A percentile compares a stretch with the other conserved stretches of the same genome.
phyloP scores from a whole-genome alignment of 2,113 vertebrate genomes.

The Nerophis ophidion region DNA sequence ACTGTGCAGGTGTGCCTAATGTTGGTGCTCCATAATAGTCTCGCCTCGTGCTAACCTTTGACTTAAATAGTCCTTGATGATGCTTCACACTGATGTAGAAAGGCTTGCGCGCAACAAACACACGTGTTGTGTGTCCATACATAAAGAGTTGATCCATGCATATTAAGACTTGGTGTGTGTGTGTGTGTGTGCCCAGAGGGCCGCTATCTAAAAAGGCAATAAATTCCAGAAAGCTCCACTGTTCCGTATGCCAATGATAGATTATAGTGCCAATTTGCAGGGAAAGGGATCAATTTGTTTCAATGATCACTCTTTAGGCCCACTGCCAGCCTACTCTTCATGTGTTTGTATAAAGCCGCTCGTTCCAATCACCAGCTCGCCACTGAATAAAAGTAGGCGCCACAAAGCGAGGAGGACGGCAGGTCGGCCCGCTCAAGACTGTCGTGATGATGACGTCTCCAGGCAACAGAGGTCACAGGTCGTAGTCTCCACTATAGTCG shows the following conservation, averaged over 20 bases:
- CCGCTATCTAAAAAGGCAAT: slow-evolving; percentile 80
- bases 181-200: slow-evolving; percentile 79
- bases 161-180: slow-evolving; percentile 45
- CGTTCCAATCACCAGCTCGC: slow-evolving; percentile 37
- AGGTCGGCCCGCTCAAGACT: slow-evolving; percentile 43
- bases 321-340: slow-evolving; percentile 78
- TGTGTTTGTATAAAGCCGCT: slow-evolving; percentile 69
- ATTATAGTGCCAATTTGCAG: slow-evolving; percentile 97
- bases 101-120: not conserved
- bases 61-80: too few relatives aligned
- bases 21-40: too few relatives aligned
- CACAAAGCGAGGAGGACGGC: slow-evolving; percentile 39
- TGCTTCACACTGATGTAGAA: not conserved
- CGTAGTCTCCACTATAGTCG: slow-evolving; percentile 44
- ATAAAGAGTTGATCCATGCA: slow-evolving; percentile 58
- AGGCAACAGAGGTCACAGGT: slow-evolving; percentile 54
- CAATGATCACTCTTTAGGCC: slow-evolving; percentile 96
- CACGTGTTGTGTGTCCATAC: slow-evolving; percentile 7
- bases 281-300: slow-evolving; percentile 98
- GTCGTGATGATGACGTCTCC: slow-evolving; percentile 32
- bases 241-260: slow-evolving; percentile 93
- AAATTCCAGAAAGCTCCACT: slow-evolving; percentile 87
- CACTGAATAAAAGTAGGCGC: slow-evolving; percentile 36
- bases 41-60: too few relatives aligned
- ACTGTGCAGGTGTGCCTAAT: too few relatives aligned